Evolutionary conservation across 2,113 vertebrate genomes (phyloP).

Genomic region (Anoplopoma fimbria): DNA sequence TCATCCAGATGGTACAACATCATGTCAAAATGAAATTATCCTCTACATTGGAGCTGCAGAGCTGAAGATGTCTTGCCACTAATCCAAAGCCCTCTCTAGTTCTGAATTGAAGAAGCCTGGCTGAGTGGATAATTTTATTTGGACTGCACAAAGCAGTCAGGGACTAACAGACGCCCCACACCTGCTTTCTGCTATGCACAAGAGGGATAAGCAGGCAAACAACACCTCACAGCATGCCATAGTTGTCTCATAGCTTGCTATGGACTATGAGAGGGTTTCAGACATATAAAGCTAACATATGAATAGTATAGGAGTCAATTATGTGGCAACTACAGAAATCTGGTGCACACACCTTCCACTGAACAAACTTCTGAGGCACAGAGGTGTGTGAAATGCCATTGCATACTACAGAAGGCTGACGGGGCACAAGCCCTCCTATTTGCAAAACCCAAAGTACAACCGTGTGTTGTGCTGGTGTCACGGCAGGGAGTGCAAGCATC

Average conservation of each 20-base stretch:
- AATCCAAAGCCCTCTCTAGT: slow-evolving; percentile 12
- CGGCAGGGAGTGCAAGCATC: slow-evolving; percentile 11
- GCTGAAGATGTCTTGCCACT: background rate
- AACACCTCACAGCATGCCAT: slow-evolving; percentile 1
- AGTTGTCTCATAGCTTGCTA: background rate
- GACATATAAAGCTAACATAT: background rate
- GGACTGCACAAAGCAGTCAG: slow-evolving; percentile 8
- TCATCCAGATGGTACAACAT: background rate
- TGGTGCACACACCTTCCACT: slow-evolving; percentile 12
- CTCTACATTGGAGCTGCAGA: background rate
- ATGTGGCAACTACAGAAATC: slow-evolving; percentile 12
- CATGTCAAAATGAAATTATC: slow-evolving; percentile 15
- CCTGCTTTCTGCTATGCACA: background rate
- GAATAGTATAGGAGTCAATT: background rate
- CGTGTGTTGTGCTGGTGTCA: slow-evolving; percentile 16
- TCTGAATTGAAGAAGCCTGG: background rate
- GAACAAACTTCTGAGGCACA: slow-evolving; percentile 13
- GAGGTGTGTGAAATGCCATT: slow-evolving; percentile 25
- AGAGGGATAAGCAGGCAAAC: background rate
- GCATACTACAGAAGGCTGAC: slow-evolving; percentile 28
- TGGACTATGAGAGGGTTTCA: background rate
- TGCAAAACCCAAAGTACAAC: slow-evolving; percentile 29
- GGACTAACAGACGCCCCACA: background rate
- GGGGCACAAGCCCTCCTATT: slow-evolving; percentile 1
- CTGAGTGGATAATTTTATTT: slow-evolving; percentile 24